Evolutionary conservation across 2,888 invertebrate species (phyloP).

Genomic region (Apamea anceps): DNA sequence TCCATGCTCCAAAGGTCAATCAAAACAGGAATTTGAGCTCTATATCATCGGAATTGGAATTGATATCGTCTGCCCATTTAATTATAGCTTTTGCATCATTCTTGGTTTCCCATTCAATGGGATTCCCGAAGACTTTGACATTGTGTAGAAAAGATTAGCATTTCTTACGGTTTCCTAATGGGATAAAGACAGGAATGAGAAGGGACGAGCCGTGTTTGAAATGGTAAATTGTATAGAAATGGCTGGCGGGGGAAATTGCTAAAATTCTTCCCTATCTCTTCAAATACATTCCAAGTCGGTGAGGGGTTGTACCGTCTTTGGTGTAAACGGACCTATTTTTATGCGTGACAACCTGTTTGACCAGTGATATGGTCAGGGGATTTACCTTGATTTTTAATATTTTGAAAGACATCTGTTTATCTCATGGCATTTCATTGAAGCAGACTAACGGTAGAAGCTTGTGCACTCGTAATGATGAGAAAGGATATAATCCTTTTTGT

Average conservation of each 20-base stretch:
- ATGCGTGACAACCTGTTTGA: neutral
- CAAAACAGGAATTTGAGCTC: slow-evolving; percentile 50
- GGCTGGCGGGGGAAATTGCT: neutral
- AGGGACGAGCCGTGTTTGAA: neutral
- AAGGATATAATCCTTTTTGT: neutral
- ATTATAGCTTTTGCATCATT: slow-evolving; percentile 45
- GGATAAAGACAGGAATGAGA: slow-evolving; percentile 12
- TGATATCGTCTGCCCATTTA: slow-evolving; percentile 20
- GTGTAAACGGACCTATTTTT: neutral
- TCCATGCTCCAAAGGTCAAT: slow-evolving; percentile 46
- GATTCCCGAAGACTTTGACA: slow-evolving; percentile 48
- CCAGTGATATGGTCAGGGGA: neutral
- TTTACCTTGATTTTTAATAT: neutral
- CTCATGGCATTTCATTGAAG: neutral
- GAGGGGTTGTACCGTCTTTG: neutral
- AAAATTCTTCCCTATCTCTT: slow-evolving; percentile 6
- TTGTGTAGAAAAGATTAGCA: slow-evolving; percentile 11
- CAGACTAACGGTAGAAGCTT: neutral
- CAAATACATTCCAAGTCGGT: slow-evolving; percentile 11
- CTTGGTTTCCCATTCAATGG: slow-evolving; percentile 29
- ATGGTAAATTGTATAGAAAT: slow-evolving; percentile 20
- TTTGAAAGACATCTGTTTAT: neutral
- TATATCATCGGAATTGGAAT: slow-evolving; percentile 34
- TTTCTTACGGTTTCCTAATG: slow-evolving; percentile 36
- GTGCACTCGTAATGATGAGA: neutral